Base-by-base conservation (phyloP, 2,888 invertebrate genomes). In the Antitype chi region DNA sequence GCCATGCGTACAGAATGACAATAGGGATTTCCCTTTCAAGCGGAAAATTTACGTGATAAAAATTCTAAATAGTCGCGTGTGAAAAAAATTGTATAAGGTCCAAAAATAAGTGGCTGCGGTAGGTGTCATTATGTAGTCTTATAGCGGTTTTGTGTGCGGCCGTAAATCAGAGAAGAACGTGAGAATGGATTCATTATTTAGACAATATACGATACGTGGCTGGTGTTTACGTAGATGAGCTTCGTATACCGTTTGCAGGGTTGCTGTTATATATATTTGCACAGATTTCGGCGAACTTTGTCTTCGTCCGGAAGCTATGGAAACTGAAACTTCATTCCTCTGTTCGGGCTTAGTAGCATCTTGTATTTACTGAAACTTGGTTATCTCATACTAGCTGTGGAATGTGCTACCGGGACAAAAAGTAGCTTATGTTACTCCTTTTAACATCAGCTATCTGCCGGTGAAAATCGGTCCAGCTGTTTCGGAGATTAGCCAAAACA, bases 31-130 rank as follows among this genome's bases (percentile, higher is more conserved):
- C 96, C 96, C 96, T 96, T 96, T 95, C 95, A 92, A 94, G 94
- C 94, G 94, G 95, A 95, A 96, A 96, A 96, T 96, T 96, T 96
- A 96, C 96, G 96, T 96, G 96, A 96, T 96, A 95, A 94, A 96
- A 95, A 96, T 96, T 94, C 94, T 92, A 95, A 96, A 94, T 89
- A 90, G 93, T 94, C 89, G 95, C 96, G 95, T 96, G 96, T 96
- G 96, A 96, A 96, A 96, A 95, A 95, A 95, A 94, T 91, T 93
- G 92, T 94, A 92, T 92, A 91, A 93, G 94, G 93, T 94, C 94
- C 94, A 94, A 95, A 95, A 94, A 95, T 94, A 94, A 94, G 93
- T 94, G 94, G 90, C 95, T 96, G 96, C 95, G 96, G 96, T 96
- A 96, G 96, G 95, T 95, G 93, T 93, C 93, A 94, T 95, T 95